Evolutionary conservation across 2,888 invertebrate species (phyloP).

Genomic region (Brenthis daphne): DNA sequence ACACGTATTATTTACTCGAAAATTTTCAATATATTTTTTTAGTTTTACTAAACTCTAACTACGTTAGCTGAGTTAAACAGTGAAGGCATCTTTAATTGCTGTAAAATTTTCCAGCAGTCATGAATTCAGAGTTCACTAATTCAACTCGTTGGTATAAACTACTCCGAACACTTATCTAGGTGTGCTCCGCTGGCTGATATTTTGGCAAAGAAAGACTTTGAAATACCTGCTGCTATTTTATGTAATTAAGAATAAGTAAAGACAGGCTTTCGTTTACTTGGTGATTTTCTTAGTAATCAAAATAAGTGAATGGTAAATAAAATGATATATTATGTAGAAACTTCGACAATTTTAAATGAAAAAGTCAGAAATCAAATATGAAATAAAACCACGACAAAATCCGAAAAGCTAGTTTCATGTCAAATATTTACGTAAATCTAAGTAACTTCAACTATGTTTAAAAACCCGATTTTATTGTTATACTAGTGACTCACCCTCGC

Average conservation of each 20-base stretch:
- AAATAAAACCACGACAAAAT: too few species aligned
- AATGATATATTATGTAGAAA: too few species aligned
- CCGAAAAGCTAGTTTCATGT: too few species aligned
- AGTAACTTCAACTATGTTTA: too few species aligned
- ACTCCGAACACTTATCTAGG: constrained; percentile 20
- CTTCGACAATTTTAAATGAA: too few species aligned
- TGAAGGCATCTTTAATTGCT: constrained; percentile 22
- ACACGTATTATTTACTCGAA: background rate
- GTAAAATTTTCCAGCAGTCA: constrained; percentile 14
- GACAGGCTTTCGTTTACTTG: background rate
- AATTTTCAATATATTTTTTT: background rate
- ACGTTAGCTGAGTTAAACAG: constrained; percentile 1
- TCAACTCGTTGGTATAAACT: constrained; percentile 25
- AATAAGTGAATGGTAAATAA: background rate
- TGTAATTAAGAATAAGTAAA: constrained; percentile 11
- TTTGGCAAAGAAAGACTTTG: constrained; percentile 15
- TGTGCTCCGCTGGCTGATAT: constrained; percentile 14
- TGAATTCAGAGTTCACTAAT: constrained; percentile 22
- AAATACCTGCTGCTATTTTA: constrained; percentile 10
- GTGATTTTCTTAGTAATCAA: background rate
- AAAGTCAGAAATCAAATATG: too few species aligned
- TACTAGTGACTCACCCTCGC: too few species aligned
- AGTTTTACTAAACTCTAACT: background rate
- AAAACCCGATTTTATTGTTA: too few species aligned
- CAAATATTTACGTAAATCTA: too few species aligned